Evolutionary conservation across 2,113 vertebrate genomes (phyloP).

Genomic region (Paralichthys olivaceus): DNA sequence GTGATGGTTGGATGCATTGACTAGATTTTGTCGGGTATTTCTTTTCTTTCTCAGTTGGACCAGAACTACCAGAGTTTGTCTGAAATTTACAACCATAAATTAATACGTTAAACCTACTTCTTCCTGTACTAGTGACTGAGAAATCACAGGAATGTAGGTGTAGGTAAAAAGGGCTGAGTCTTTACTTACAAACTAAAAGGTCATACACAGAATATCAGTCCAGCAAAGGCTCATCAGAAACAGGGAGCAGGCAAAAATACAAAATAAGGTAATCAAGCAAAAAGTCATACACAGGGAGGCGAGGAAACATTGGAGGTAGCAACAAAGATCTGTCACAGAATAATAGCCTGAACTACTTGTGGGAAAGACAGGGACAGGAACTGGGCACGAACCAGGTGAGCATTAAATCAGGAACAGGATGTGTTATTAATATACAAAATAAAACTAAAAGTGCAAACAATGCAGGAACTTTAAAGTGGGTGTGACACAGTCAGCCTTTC

Average conservation of each 20-base stretch:
- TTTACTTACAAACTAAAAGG: not conserved
- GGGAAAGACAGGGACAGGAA: not conserved
- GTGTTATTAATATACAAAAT: no score
- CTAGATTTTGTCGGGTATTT: conserved; percentile 41
- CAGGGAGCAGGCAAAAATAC: not conserved
- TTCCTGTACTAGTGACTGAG: conserved; percentile 15
- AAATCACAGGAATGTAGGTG: not conserved
- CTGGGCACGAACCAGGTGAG: no score
- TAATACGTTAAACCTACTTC: conserved; percentile 67
- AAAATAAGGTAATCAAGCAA: not conserved
- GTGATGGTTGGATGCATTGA: not conserved
- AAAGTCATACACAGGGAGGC: conserved; percentile 40
- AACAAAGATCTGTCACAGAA: conserved; percentile 43
- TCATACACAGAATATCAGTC: not conserved
- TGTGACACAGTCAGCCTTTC: no score
- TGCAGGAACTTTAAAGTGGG: no score
- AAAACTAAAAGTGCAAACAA: no score
- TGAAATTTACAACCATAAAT: conserved; percentile 52
- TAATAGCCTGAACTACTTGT: not conserved
- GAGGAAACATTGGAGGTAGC: conserved; percentile 50
- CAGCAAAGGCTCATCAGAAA: not conserved
- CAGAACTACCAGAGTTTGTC: conserved; percentile 41
- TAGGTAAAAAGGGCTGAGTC: not conserved
- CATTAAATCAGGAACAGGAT: no score
- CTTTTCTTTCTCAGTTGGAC: conserved; percentile 7